Evolutionary conservation across 2,797 vertebrate species (phyloP).

Genomic region (Furcifer pardalis): DNA sequence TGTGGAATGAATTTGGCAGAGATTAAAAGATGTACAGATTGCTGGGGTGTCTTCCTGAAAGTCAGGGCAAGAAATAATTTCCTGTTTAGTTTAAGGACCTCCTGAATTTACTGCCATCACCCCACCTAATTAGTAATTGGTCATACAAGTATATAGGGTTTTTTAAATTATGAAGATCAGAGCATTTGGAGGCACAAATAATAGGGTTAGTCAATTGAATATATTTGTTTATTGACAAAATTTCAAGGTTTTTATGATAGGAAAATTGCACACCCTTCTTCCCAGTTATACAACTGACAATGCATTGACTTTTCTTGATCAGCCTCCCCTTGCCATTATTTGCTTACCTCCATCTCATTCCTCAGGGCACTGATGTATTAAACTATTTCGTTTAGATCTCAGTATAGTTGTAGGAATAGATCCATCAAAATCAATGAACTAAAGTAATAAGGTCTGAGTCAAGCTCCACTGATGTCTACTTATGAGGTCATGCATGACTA

Average conservation of each 20-base stretch:
- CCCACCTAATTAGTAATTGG: no score
- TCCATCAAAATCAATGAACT: no score
- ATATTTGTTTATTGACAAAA: background rate
- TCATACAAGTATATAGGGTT: background rate
- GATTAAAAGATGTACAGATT: background rate
- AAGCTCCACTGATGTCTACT: no score
- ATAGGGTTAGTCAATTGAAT: background rate
- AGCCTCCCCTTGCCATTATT: background rate
- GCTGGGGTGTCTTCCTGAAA: background rate
- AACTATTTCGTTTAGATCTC: no score
- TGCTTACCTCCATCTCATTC: no score
- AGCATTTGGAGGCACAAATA: background rate
- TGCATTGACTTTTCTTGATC: background rate
- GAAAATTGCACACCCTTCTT: background rate
- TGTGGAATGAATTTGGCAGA: background rate
- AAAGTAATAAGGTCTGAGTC: no score
- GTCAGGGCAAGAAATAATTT: conserved; percentile 1
- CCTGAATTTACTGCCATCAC: no score
- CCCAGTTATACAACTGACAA: background rate
- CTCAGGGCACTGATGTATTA: no score
- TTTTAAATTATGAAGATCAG: background rate
- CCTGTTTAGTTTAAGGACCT: conserved; percentile 9
- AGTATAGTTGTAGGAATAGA: no score
- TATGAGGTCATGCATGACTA: no score
- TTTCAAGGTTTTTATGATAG: background rate